These are phyloP conservation scores for Augochlorella aurata DNA, from an alignment of 2,888 invertebrate species.

Conservation along the genomic window DNA sequence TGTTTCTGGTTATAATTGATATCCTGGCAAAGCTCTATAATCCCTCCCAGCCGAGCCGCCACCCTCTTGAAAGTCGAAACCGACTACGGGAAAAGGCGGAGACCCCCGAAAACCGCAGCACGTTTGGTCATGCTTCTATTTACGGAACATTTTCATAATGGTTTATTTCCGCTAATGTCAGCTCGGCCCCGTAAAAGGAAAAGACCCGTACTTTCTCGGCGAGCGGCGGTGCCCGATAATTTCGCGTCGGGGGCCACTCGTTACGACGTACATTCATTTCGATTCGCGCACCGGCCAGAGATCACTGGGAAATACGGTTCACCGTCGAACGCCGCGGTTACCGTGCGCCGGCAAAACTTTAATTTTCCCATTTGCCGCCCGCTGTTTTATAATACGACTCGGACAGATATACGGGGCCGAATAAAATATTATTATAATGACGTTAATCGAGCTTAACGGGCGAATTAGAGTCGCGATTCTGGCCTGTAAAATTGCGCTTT, in stretches of 20 bases:
- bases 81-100: slow-evolving; percentile 72
- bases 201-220: slow-evolving; percentile 52
- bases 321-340: slow-evolving; percentile 36
- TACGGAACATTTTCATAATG: slow-evolving; percentile 70
- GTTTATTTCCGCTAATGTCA: slow-evolving; percentile 69
- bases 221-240: slow-evolving; percentile 15
- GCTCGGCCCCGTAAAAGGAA: slow-evolving; percentile 41
- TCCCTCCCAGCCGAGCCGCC: slow-evolving; percentile 75
- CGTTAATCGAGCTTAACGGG: slow-evolving; percentile 10
- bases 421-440: slow-evolving; percentile 12
- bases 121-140: slow-evolving; percentile 71
- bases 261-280: slow-evolving; percentile 29
- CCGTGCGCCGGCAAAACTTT: slow-evolving; percentile 20
- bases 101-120: slow-evolving; percentile 71
- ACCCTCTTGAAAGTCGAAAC: slow-evolving; percentile 79
- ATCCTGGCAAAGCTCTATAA: slow-evolving; percentile 82
- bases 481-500: background rate
- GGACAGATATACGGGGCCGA: background rate
- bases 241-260: slow-evolving; percentile 26
- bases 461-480: background rate
- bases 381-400: slow-evolving; percentile 24
- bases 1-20: slow-evolving; percentile 82
- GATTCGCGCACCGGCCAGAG: slow-evolving; percentile 30
- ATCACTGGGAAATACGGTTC: slow-evolving; percentile 34
- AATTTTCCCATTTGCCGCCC: slow-evolving; percentile 20